A percentile compares a stretch with the other conserved stretches of the same genome.
Conservation (phyloP, 2,797 vertebrate genomes). For the Eurystomus glaucurus region DNA sequence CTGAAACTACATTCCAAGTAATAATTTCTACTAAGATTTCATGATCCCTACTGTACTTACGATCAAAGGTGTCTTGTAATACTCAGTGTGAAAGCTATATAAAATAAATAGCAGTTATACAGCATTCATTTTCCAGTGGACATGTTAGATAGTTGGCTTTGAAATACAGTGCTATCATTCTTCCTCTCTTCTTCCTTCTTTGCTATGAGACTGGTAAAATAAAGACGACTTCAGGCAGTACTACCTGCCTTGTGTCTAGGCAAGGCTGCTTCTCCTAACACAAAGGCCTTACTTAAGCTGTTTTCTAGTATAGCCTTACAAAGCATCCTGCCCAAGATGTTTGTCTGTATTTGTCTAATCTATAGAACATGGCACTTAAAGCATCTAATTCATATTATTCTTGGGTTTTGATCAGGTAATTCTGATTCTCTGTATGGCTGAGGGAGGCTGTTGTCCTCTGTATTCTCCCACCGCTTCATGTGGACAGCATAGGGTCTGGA, state of each 20-base stretch:
- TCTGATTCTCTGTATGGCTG: neutral
- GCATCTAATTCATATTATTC: neutral
- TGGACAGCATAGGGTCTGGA: neutral
- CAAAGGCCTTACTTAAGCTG: neutral
- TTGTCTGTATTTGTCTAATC: neutral
- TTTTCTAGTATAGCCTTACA: neutral
- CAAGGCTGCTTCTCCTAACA: neutral
- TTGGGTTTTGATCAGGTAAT: neutral
- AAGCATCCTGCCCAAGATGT: neutral
- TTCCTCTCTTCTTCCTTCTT: neutral
- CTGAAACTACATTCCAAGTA: neutral
- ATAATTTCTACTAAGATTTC: neutral
- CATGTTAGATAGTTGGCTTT: neutral
- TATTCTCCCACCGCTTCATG: neutral
- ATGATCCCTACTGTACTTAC: neutral
- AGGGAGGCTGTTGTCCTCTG: neutral
- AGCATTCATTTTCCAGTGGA: neutral
- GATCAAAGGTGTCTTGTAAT: neutral
- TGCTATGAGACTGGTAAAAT: neutral
- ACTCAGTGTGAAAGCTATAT: neutral
- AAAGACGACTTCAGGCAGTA: neutral
- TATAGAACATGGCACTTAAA: neutral
- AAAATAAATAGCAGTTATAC: neutral
- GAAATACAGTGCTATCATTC: neutral
- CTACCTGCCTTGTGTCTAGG: neutral